Evolutionary conservation across 2,113 vertebrate species (phyloP), one percentile per base, ranked within the genome.

Genomic region (Balaenoptera acutorostrata): DNA sequence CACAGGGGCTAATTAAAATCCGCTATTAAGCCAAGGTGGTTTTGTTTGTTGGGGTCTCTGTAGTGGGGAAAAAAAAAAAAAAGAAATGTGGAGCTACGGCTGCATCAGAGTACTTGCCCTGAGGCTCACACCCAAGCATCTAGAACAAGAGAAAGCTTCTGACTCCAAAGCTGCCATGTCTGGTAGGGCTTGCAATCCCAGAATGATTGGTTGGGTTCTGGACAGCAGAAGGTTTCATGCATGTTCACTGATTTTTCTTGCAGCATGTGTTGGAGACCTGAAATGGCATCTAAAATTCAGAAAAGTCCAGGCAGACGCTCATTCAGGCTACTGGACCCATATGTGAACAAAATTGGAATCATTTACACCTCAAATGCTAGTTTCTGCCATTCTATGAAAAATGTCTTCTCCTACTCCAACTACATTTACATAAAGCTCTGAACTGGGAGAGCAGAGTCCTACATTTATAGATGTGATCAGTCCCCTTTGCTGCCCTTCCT

Each of bases 1-100:
- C 14, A 77, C 59, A 78, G 33, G 72, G 20, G 6, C 61, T 91
- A 98, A 98, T 92, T 87, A 94, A 98, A 98, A 97, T 23, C n/a
- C 88, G 82, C 82, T 96, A 93, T 81, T 52, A 85, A 91, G 29
- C 8, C 44, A 96, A 93, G 6, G 23, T 92, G 2, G 29, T 9
- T 96, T 78, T 95, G 29, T 74, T 88, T 44, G 0, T 14, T 72
- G 25, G 33, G 17, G 21, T 88, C 18, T 94, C 69, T 27, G 27
- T 25, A 93, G 39, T 23, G 4, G 11, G 85, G 52, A 41, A 74
- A 68, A 83, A 63, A 61, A 61, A 7, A 55, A 81, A 81, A 81
- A 81, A 2, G 10, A 74, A 94, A 77, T 55, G n/a, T 33, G 17
- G 44, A 59, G 25, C 72, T 14, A 90, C 36, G 75, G 17, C 7